These are phyloP conservation scores for Biston stratarius DNA, from an alignment of 2,888 invertebrate genomes.

Conservation along the genomic window DNA sequence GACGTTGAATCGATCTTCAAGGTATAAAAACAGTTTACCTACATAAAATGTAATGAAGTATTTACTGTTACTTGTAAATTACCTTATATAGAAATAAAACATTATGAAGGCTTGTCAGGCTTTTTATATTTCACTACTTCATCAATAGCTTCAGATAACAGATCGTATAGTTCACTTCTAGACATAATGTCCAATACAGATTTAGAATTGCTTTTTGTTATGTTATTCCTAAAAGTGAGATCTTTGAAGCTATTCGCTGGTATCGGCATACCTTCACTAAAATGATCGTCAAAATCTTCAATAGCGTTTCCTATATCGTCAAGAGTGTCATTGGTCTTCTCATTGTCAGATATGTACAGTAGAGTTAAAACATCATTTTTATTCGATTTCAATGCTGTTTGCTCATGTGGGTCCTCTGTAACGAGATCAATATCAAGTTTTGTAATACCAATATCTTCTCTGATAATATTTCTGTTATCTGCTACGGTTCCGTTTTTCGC, in stretches of 20 bases:
- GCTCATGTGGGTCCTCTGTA: not conserved
- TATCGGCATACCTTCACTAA: slow-evolving; percentile 42
- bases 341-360: slow-evolving; percentile 57
- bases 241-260: slow-evolving; percentile 40
- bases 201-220: not conserved
- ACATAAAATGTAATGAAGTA: no score
- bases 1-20: no score
- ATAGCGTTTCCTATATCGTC: slow-evolving; percentile 36
- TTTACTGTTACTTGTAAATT: no score
- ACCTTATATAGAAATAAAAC: not conserved
- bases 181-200: slow-evolving; percentile 36
- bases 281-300: slow-evolving; percentile 36
- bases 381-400: not conserved
- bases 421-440: not conserved
- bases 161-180: slow-evolving; percentile 43
- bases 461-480: not conserved
- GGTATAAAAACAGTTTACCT: no score
- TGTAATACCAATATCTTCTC: not conserved
- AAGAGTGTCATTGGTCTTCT: slow-evolving; percentile 30
- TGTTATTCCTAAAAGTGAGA: slow-evolving; percentile 43
- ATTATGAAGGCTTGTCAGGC: not conserved
- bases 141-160: slow-evolving; percentile 42
- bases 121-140: slow-evolving; percentile 27
- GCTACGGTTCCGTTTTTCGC: not conserved
- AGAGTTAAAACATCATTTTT: slow-evolving; percentile 47